phyloP scores from a whole-genome alignment of 2,888 invertebrate genomes.

The Eurois occulta region DNA sequence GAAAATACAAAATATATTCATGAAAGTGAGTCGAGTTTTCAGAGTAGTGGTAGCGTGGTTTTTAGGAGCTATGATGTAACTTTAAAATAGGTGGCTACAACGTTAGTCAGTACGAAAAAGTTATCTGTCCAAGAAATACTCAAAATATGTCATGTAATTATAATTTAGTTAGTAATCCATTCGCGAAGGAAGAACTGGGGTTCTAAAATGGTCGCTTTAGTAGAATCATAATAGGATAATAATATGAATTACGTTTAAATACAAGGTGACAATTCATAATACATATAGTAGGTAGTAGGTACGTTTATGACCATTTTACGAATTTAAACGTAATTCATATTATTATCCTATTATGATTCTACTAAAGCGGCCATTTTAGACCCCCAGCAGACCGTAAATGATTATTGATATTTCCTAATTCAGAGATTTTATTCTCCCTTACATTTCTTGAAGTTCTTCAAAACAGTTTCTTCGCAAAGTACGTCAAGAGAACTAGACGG shows the following conservation, averaged over 20 bases:
- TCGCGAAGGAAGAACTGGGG: slow-evolving; percentile 6
- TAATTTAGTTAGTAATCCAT: slow-evolving; percentile 3
- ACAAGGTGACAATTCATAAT: no score
- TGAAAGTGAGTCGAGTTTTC: slow-evolving; percentile 36
- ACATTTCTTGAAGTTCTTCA: slow-evolving; percentile 8
- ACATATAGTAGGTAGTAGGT: no score
- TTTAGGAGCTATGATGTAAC: background rate
- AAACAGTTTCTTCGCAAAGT: background rate
- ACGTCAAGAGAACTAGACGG: background rate
- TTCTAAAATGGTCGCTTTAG: no score
- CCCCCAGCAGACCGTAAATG: slow-evolving; percentile 14
- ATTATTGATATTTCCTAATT: slow-evolving; percentile 8
- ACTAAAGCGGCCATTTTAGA: no score
- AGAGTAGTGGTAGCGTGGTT: slow-evolving; percentile 21
- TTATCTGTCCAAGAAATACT: slow-evolving; percentile 1
- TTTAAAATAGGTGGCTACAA: background rate
- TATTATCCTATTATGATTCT: no score
- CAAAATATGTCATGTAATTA: background rate
- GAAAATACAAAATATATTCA: slow-evolving; percentile 26
- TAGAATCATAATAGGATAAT: no score
- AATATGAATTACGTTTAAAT: no score
- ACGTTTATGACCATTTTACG: no score
- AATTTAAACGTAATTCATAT: no score
- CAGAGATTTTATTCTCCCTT: slow-evolving; percentile 1
- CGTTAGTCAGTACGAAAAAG: background rate